These are phyloP conservation scores for Stegastes partitus DNA, from an alignment of 2,113 vertebrate species.

Conservation along the genomic window DNA sequence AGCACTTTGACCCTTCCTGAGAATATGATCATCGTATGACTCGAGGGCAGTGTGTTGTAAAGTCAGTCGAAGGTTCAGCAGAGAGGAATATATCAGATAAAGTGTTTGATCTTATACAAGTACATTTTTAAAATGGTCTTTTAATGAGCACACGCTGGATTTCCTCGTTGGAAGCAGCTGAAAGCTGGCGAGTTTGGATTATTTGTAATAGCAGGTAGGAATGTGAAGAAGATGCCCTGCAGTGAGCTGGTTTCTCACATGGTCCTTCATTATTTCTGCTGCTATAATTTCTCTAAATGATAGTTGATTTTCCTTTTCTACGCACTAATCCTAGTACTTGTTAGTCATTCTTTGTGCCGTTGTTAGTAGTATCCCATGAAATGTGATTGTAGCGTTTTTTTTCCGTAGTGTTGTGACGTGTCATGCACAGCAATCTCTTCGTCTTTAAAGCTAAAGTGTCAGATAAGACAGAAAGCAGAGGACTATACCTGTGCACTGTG, in stretches of 20 bases:
- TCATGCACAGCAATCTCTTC: neutral
- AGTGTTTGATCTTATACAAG: neutral
- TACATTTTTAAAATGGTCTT: neutral
- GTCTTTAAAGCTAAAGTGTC: neutral
- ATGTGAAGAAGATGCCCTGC: neutral
- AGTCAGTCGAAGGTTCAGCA: slow-evolving; percentile 40
- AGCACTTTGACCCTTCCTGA: slow-evolving; percentile 81
- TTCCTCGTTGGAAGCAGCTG: slow-evolving; percentile 26
- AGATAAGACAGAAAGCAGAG: neutral
- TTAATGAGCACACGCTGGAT: slow-evolving; percentile 6
- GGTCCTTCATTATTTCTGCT: neutral
- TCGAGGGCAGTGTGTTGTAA: slow-evolving; percentile 18
- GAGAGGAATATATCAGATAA: neutral
- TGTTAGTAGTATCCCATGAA: neutral
- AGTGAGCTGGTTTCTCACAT: neutral
- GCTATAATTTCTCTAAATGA: too few species aligned
- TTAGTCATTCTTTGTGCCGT: neutral
- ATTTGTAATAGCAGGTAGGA: slow-evolving; percentile 64
- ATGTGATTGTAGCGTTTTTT: neutral
- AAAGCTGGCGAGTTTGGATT: slow-evolving; percentile 15
- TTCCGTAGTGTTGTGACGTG: neutral
- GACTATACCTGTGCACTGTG: neutral
- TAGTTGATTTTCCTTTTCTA: neutral
- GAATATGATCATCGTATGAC: slow-evolving; percentile 74
- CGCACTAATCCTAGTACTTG: neutral